Conservation (phyloP, 2,797 vertebrate species). For the Spinus pinus region DNA sequence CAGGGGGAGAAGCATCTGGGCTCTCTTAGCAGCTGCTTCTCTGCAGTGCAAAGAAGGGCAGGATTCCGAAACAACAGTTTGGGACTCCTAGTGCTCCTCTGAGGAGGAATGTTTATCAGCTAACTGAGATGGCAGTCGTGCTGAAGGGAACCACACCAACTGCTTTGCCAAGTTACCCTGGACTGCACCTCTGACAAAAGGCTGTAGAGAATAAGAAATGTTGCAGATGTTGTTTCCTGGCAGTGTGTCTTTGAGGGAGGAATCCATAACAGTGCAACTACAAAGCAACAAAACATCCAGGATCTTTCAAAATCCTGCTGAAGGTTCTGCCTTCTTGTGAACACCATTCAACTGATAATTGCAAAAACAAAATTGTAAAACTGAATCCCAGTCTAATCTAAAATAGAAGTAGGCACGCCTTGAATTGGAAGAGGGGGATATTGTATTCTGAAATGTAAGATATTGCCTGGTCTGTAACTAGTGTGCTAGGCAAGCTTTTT, state of each 20-base stretch:
- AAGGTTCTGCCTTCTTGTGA: constrained; percentile 61
- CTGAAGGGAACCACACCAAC: constrained; percentile 75
- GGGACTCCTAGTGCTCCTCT: neutral
- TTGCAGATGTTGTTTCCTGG: constrained; percentile 63
- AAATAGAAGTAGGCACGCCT: constrained; percentile 49
- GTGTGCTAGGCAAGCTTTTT: neutral
- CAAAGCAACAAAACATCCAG: constrained; percentile 51
- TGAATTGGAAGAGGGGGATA: neutral
- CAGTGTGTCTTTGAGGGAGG: constrained; percentile 68
- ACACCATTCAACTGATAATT: constrained; percentile 41
- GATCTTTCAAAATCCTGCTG: constrained; percentile 55
- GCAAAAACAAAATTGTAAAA: constrained; percentile 25
- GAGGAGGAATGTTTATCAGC: neutral
- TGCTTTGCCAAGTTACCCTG: constrained; percentile 88
- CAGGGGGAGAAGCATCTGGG: neutral
- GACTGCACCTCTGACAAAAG: constrained; percentile 90
- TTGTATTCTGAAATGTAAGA: neutral
- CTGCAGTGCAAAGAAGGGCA: neutral
- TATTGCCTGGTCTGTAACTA: neutral
- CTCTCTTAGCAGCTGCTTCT: neutral
- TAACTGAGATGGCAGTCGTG: neutral
- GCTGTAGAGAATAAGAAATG: constrained; percentile 64
- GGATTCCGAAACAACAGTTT: neutral
- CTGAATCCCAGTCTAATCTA: constrained; percentile 57
- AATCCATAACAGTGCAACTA: constrained; percentile 39